Percentiles rank a stretch among this genome's conserved stretches.
Conservation (phyloP, 2,113 vertebrate species). For the Lagenorhynchus albirostris region DNA sequence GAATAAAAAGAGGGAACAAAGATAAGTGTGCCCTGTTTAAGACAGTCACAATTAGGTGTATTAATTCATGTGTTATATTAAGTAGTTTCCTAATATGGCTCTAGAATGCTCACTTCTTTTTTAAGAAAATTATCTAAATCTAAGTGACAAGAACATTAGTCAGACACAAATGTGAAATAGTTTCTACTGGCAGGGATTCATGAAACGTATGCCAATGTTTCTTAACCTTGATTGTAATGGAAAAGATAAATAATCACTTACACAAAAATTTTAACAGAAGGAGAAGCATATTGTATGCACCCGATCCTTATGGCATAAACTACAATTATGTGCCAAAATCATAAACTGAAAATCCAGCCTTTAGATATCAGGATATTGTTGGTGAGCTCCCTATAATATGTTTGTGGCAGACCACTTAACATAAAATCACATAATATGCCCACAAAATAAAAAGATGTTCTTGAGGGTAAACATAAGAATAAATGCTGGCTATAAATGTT, state of each 20-base stretch:
- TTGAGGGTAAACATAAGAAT: not conserved
- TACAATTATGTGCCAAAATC: constrained; percentile 32
- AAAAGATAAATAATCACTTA: constrained; percentile 46
- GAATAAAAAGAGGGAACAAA: not conserved
- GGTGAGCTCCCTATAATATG: not conserved
- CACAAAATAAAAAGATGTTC: not conserved
- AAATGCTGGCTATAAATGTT: not conserved
- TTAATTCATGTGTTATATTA: not conserved
- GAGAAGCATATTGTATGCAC: constrained; percentile 49
- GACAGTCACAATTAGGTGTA: not conserved
- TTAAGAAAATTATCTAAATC: constrained; percentile 25
- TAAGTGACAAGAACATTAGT: constrained; percentile 28
- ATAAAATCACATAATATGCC: not conserved
- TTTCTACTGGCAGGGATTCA: constrained; percentile 51
- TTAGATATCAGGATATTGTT: constrained; percentile 21
- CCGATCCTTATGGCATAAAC: constrained; percentile 15
- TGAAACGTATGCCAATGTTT: constrained; percentile 54
- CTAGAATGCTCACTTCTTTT: not conserved
- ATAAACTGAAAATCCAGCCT: constrained; percentile 20
- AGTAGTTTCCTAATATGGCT: constrained; percentile 13
- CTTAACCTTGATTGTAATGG: constrained; percentile 59
- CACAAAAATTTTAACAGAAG: constrained; percentile 57
- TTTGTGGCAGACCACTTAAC: not conserved
- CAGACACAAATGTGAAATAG: constrained; percentile 42
- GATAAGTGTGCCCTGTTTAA: not conserved